Percentiles rank a stretch among this genome's conserved stretches.
These are phyloP conservation scores for Hafferia zeledoni DNA, from an alignment of 2,797 vertebrate species.

Conservation along the genomic window DNA sequence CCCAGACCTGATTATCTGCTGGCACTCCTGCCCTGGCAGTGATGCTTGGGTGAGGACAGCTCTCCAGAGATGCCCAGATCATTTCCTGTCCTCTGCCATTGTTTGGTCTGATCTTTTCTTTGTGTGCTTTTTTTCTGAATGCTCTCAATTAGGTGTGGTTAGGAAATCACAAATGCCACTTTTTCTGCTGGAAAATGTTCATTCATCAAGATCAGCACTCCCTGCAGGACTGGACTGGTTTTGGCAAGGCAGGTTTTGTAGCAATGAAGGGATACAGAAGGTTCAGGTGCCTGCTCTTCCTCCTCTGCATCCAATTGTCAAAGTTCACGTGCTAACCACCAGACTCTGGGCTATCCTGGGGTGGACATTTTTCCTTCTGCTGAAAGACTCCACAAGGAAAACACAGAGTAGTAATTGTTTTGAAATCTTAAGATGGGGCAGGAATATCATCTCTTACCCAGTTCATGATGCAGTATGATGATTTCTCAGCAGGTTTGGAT, in stretches of 20 bases:
- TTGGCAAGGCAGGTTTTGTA: background rate
- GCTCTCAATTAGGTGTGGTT: constrained; percentile 51
- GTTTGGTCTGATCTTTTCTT: constrained; percentile 43
- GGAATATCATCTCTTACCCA: background rate
- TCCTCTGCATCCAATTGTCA: background rate
- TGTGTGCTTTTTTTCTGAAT: constrained; percentile 54
- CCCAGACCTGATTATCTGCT: background rate
- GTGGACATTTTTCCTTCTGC: background rate
- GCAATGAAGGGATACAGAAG: background rate
- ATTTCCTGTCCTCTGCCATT: constrained; percentile 26
- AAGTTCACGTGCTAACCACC: background rate
- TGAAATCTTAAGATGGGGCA: background rate
- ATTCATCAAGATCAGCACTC: constrained; percentile 36
- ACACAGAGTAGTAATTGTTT: background rate
- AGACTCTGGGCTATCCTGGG: background rate
- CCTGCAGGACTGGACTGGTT: background rate
- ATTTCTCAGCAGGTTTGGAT: background rate
- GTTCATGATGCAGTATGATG: background rate
- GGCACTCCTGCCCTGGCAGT: background rate
- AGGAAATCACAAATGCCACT: constrained; percentile 44
- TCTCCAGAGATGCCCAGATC: background rate
- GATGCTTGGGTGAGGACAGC: background rate
- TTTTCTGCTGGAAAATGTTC: constrained; percentile 56
- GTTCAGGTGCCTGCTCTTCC: constrained; percentile 11
- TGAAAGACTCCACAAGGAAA: background rate